Evolutionary conservation across 2,888 invertebrate genomes (phyloP).

Genomic region (Agrochola litura): DNA sequence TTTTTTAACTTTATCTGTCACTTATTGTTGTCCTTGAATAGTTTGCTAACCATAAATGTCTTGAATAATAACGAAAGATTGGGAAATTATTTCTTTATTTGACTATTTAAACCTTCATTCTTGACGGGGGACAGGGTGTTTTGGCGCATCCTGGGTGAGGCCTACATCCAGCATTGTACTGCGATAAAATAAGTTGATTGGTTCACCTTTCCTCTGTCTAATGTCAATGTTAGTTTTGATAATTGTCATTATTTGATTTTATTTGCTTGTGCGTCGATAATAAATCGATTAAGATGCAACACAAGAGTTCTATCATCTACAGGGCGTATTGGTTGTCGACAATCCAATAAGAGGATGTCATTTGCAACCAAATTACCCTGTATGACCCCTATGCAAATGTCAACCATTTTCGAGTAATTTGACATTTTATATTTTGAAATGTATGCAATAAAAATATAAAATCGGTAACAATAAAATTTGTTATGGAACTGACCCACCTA

Average conservation of each 20-base stretch:
- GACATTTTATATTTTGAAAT: too few relatives aligned
- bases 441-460: too few relatives aligned
- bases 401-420: too few relatives aligned
- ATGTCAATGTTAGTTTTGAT: not conserved
- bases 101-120: not conserved
- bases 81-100: not conserved
- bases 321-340: too few relatives aligned
- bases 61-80: slow-evolving; percentile 12
- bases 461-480: not conserved
- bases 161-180: too few relatives aligned
- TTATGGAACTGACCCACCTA: not conserved
- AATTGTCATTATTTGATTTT: not conserved
- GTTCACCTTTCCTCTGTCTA: not conserved
- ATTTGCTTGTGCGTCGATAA: not conserved
- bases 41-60: slow-evolving; percentile 3
- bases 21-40: slow-evolving; percentile 21
- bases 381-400: too few relatives aligned
- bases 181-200: too few relatives aligned
- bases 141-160: too few relatives aligned
- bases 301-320: not conserved
- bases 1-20: not conserved
- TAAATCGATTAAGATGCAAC: not conserved
- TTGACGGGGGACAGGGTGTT: too few relatives aligned
- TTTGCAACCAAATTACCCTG: too few relatives aligned
- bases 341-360: too few relatives aligned